Evolutionary conservation across 2,797 vertebrate species (phyloP).

Genomic region (Periparus ater): DNA sequence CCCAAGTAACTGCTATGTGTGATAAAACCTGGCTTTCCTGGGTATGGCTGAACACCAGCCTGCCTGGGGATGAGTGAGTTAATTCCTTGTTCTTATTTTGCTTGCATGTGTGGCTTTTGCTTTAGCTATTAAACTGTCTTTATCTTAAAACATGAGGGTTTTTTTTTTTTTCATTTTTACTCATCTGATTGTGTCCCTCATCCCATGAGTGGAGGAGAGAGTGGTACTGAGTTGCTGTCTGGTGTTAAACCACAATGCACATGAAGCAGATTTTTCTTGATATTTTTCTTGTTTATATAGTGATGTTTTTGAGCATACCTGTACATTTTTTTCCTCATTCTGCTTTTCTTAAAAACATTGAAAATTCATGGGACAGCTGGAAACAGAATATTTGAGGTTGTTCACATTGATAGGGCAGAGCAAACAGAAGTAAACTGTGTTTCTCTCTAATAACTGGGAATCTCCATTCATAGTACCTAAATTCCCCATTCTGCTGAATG

Average conservation of each 20-base stretch:
- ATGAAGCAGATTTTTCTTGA: neutral
- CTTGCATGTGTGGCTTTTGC: neutral
- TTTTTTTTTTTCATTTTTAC: neutral
- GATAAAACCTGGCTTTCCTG: neutral
- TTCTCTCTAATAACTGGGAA: neutral
- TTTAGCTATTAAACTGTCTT: neutral
- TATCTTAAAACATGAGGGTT: neutral
- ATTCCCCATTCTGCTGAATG: neutral
- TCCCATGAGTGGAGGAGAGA: neutral
- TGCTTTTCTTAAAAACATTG: neutral
- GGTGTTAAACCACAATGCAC: neutral
- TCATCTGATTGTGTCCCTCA: neutral
- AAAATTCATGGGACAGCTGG: neutral
- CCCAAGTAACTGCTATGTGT: neutral
- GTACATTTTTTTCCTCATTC: neutral
- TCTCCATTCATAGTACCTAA: neutral
- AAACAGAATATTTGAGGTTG: neutral
- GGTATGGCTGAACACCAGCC: neutral
- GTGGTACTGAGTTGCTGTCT: rapidly evolving
- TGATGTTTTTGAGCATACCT: neutral
- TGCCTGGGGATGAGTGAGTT: neutral
- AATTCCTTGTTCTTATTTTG: neutral
- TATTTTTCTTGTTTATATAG: neutral
- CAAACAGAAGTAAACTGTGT: neutral
- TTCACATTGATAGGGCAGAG: neutral